Evolutionary conservation across 2,113 vertebrate species (phyloP).

Genomic region (Acanthisitta chloris): DNA sequence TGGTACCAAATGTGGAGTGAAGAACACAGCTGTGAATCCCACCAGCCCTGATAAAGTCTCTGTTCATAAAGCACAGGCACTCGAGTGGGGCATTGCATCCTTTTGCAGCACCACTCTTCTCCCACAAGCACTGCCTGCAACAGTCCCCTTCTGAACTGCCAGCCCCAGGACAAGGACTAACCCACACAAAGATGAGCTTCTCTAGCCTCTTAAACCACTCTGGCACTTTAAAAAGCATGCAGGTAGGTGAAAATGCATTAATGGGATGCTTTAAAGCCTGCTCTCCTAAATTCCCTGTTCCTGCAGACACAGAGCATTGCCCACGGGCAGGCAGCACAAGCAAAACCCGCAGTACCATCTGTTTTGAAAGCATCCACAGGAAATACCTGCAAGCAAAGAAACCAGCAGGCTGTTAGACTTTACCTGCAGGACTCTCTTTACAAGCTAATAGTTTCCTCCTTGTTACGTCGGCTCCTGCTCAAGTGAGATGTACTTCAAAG

Average conservation of each 20-base stretch:
- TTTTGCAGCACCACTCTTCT: not conserved
- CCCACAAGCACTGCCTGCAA: not conserved
- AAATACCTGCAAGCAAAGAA: not conserved
- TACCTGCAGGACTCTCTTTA: not conserved
- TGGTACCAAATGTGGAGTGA: accelerated
- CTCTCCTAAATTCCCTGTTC: not conserved
- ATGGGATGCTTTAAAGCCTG: not conserved
- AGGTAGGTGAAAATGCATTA: not conserved
- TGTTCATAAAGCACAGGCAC: not conserved
- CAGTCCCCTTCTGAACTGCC: not conserved
- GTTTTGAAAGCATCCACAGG: not conserved
- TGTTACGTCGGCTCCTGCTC: accelerated
- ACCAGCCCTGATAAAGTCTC: accelerated
- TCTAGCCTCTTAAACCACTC: not conserved
- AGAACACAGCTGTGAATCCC: not conserved
- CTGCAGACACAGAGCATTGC: not conserved
- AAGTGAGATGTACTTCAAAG: not conserved
- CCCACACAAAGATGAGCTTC: accelerated
- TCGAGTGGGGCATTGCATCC: not conserved
- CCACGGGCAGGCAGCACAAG: not conserved
- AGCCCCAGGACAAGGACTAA: not conserved
- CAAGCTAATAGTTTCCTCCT: not conserved
- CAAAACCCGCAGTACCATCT: not conserved
- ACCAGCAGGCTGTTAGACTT: not conserved
- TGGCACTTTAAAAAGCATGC: not conserved